Evolutionary conservation across 2,888 invertebrate genomes (phyloP).

Genomic region (Dasysyrphus tricinctus): DNA sequence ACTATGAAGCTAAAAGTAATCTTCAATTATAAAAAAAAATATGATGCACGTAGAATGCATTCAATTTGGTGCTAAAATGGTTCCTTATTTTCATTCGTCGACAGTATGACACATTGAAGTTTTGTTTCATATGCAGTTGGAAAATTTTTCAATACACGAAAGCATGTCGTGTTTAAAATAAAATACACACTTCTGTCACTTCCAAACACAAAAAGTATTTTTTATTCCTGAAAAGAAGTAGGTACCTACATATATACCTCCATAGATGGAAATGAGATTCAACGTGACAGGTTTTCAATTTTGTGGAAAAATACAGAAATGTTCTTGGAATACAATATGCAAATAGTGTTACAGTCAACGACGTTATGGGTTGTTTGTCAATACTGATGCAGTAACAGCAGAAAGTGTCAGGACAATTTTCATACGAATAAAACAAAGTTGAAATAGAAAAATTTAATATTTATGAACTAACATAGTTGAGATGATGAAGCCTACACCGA

Average conservation of each 20-base stretch:
- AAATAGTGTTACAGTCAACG: conserved; percentile 9
- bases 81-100: not conserved
- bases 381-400: conserved; percentile 13
- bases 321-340: conserved; percentile 51
- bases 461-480: too few species aligned
- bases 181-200: conserved; percentile 20
- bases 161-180: conserved; percentile 1
- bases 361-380: conserved; percentile 20
- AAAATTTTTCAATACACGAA: conserved; percentile 1
- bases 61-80: not conserved
- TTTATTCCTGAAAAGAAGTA: not conserved
- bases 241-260: too few species aligned
- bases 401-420: conserved; percentile 25
- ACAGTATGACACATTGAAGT: not conserved
- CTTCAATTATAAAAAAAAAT: too few species aligned
- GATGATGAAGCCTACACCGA: too few species aligned
- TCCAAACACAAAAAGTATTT: conserved; percentile 3
- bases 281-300: conserved; percentile 61
- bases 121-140: conserved; percentile 4
- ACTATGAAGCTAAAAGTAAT: too few species aligned
- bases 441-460: too few species aligned
- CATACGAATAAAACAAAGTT: not conserved
- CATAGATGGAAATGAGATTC: conserved; percentile 24
- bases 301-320: conserved; percentile 56
- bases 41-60: not conserved